Conservation (phyloP, 2,113 vertebrate species). For the Forbesichthys papilliferus region DNA sequence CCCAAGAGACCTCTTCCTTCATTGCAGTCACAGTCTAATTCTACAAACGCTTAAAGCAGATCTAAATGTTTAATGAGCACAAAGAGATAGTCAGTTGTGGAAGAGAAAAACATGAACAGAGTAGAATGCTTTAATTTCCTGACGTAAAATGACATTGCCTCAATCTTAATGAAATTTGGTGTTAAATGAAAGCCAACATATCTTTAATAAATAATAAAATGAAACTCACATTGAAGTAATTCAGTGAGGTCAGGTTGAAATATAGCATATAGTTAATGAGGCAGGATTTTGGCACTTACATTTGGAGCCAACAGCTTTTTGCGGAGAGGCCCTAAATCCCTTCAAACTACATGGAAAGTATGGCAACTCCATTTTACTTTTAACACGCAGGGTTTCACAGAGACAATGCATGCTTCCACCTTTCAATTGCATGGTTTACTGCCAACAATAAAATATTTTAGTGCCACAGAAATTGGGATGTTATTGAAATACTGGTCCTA, state of each 20-base stretch:
- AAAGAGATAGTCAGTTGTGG: conserved; percentile 36
- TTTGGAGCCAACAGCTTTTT: neutral
- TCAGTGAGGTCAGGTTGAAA: neutral
- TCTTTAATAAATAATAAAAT: too few species aligned
- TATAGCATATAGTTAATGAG: conserved; percentile 3
- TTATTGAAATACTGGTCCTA: conserved; percentile 83
- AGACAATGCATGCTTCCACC: conserved; percentile 1
- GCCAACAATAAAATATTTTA: conserved; percentile 87
- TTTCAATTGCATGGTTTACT: conserved; percentile 72
- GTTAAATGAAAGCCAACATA: too few species aligned
- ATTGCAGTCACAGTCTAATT: conserved; percentile 37
- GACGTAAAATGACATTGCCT: neutral
- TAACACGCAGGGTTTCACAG: neutral
- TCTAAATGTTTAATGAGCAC: conserved; percentile 66
- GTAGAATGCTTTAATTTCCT: neutral
- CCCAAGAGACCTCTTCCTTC: conserved; percentile 16
- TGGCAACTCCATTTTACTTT: neutral
- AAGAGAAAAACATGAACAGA: conserved; percentile 8
- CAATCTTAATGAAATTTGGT: neutral
- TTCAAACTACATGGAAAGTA: neutral
- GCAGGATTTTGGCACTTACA: neutral
- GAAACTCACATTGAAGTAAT: neutral
- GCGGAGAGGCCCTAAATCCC: neutral
- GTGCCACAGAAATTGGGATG: conserved; percentile 87
- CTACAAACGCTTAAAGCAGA: conserved; percentile 45